Evolutionary conservation across 2,797 vertebrate species (phyloP).

Genomic region (Darevskia mixta): DNA sequence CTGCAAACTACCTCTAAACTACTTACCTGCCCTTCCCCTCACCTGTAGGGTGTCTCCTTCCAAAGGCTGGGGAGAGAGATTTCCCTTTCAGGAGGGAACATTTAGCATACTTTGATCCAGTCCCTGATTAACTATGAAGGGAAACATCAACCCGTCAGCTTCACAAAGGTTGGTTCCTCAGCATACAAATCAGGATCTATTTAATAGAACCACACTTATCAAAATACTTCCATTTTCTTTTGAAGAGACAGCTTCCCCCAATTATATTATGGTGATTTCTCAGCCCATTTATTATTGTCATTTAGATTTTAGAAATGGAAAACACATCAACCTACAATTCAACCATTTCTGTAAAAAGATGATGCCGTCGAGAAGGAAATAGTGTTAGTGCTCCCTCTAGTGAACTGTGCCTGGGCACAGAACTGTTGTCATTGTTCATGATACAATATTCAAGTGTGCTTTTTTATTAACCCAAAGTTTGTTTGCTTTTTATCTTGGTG

Average conservation of each 20-base stretch:
- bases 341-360: neutral
- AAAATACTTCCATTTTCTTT: slow-evolving; percentile 44
- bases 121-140: neutral
- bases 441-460: neutral
- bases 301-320: slow-evolving; percentile 40
- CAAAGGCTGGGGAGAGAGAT: neutral
- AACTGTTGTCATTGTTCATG: slow-evolving; percentile 1
- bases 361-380: accelerated
- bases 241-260: slow-evolving; percentile 25
- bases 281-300: slow-evolving; percentile 56
- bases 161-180: neutral
- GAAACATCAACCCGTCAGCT: slow-evolving; percentile 5
- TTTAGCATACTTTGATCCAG: neutral
- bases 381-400: slow-evolving; percentile 67
- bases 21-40: neutral
- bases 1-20: neutral
- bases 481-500: neutral
- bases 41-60: neutral
- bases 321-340: neutral
- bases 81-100: slow-evolving; percentile 6
- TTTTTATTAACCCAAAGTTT: neutral
- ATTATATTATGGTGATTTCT: slow-evolving; percentile 50
- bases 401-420: slow-evolving; percentile 26
- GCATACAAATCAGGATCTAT: slow-evolving; percentile 27
- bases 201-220: slow-evolving; percentile 38